Conservation (phyloP, 2,797 vertebrate genomes). For the Pipistrellus pygmaeus region DNA sequence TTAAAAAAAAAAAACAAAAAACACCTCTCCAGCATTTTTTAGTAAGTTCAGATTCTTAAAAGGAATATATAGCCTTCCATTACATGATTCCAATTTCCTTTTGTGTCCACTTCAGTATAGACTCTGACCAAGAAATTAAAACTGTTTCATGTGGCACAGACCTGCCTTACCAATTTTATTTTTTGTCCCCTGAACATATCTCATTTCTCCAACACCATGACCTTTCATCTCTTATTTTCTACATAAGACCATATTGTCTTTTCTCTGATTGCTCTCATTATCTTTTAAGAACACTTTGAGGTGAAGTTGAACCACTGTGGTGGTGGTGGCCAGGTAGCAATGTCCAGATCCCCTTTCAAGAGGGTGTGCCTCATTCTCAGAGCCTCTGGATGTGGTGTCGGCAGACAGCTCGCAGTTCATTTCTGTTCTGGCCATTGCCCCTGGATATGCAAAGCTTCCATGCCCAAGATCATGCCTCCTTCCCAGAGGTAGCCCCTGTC, state of each 20-base stretch:
- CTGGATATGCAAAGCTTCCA: neutral
- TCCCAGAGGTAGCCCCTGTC: neutral
- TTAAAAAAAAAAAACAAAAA: no score
- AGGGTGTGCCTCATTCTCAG: neutral
- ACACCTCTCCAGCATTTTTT: neutral
- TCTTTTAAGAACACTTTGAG: neutral
- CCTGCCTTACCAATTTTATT: neutral
- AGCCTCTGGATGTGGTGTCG: fast-evolving
- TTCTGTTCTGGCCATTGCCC: neutral
- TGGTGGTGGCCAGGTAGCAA: fast-evolving
- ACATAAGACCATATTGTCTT: neutral
- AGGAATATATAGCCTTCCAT: neutral
- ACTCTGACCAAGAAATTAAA: neutral
- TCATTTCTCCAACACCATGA: neutral
- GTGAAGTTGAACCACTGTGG: neutral
- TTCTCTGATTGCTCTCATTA: neutral
- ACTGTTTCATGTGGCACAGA: neutral
- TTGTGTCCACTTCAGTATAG: neutral
- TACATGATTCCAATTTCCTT: neutral
- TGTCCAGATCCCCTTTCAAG: fast-evolving
- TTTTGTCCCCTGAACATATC: neutral
- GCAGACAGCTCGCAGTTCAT: fast-evolving
- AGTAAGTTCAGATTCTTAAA: neutral
- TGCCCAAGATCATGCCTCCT: neutral
- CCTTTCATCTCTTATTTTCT: neutral